These are phyloP conservation scores for Hapalemur alaotrensis DNA, from an alignment of 2,797 vertebrate genomes.

Conservation along the genomic window DNA sequence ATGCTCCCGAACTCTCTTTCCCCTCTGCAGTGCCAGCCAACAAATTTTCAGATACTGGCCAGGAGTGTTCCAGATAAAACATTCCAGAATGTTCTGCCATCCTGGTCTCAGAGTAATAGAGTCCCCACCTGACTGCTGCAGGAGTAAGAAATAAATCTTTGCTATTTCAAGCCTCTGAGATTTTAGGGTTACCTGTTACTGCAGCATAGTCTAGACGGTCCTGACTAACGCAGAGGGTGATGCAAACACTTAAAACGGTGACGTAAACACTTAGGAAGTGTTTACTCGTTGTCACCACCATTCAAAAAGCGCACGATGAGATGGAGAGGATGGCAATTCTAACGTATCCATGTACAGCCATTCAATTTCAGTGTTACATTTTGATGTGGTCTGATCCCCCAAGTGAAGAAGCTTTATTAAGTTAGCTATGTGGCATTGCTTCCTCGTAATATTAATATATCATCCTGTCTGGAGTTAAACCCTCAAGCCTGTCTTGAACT, in stretches of 20 bases:
- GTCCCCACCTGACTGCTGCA: neutral
- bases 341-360: neutral
- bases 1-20: neutral
- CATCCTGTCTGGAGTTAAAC: conserved; percentile 49
- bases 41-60: neutral
- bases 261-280: neutral
- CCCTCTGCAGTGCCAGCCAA: neutral
- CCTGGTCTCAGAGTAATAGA: neutral
- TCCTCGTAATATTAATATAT: conserved; percentile 12
- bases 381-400: neutral
- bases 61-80: neutral
- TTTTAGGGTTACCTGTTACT: neutral
- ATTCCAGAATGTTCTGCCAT: neutral
- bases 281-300: neutral
- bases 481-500: conserved; percentile 41
- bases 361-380: neutral
- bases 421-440: neutral
- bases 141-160: neutral
- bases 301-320: neutral
- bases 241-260: neutral
- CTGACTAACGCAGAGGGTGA: neutral
- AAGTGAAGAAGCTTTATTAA: neutral
- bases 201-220: neutral
- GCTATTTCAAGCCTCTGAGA: neutral
- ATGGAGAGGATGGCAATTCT: neutral